Conservation (phyloP, 2,113 vertebrate species). For the Aegithalos caudatus region DNA sequence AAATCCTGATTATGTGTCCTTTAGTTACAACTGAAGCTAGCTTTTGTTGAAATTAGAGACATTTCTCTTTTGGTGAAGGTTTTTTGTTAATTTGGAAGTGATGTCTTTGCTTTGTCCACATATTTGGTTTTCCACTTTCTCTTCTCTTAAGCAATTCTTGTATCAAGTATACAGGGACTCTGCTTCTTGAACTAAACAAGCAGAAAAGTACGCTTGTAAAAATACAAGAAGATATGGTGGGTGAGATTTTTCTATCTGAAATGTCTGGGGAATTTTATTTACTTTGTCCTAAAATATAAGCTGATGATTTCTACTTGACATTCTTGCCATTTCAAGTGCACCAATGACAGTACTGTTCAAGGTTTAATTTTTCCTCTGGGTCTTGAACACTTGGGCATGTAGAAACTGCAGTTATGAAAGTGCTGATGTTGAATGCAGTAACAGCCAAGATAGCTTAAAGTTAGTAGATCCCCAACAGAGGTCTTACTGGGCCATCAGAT, state of each 20-base stretch:
- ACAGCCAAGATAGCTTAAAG: neutral
- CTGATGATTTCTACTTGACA: neutral
- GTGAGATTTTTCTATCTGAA: neutral
- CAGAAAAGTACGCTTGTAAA: neutral
- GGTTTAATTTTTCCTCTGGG: neutral
- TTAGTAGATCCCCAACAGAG: neutral
- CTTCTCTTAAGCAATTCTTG: neutral
- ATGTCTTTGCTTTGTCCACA: neutral
- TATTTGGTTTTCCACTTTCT: neutral
- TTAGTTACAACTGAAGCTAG: neutral
- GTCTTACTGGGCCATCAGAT: neutral
- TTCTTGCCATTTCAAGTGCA: neutral
- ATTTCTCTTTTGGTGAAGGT: neutral
- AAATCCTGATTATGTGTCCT: neutral
- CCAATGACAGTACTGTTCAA: neutral
- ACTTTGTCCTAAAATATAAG: neutral
- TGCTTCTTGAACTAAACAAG: neutral
- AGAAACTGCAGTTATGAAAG: neutral
- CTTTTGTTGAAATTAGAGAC: neutral
- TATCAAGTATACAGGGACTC: neutral
- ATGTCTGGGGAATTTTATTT: neutral
- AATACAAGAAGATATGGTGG: neutral
- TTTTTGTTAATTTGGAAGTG: neutral
- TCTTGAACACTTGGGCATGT: neutral
- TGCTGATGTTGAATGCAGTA: neutral